phyloP scores from a whole-genome alignment of 1,140 invertebrate species.

The Drosophila persimilis region DNA sequence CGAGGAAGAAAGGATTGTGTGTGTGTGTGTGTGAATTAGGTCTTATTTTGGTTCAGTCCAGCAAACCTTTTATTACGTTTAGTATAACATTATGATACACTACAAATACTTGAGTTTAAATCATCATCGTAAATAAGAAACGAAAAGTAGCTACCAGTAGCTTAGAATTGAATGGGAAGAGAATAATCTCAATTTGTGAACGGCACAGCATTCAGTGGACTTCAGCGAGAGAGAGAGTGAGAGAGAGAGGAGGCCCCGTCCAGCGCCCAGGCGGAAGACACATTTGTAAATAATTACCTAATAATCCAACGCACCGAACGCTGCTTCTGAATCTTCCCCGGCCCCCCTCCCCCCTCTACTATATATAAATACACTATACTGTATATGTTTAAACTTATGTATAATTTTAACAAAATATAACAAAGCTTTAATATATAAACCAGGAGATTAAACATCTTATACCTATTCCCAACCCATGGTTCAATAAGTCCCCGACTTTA shows the following conservation, averaged over 20 bases:
- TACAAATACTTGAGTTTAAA: too few relatives aligned
- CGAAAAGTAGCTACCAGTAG: background rate
- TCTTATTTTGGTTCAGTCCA: too few relatives aligned
- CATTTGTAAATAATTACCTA: slow-evolving; percentile 40
- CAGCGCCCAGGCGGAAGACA: slow-evolving; percentile 18
- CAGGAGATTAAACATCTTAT: background rate
- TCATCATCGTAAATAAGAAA: too few relatives aligned
- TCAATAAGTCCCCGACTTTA: too few relatives aligned
- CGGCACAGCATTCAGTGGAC: slow-evolving; percentile 9
- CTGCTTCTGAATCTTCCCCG: slow-evolving; percentile 4
- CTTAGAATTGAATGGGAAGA: slow-evolving; percentile 2
- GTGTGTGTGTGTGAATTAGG: too few relatives aligned
- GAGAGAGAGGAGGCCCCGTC: slow-evolving; percentile 8
- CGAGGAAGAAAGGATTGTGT: too few relatives aligned
- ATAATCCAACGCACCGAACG: slow-evolving; percentile 18
- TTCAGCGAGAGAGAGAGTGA: background rate
- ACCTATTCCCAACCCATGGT: background rate
- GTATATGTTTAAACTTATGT: slow-evolving; percentile 37
- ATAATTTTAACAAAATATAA: slow-evolving; percentile 56
- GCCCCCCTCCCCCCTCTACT: slow-evolving; percentile 20
- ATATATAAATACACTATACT: slow-evolving; percentile 39
- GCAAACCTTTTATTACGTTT: too few relatives aligned
- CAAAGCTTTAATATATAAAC: slow-evolving; percentile 67
- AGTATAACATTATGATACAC: too few relatives aligned
- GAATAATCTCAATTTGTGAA: slow-evolving; percentile 22